Conservation (phyloP, 2,888 invertebrate genomes). For the Pammene fasciana region DNA sequence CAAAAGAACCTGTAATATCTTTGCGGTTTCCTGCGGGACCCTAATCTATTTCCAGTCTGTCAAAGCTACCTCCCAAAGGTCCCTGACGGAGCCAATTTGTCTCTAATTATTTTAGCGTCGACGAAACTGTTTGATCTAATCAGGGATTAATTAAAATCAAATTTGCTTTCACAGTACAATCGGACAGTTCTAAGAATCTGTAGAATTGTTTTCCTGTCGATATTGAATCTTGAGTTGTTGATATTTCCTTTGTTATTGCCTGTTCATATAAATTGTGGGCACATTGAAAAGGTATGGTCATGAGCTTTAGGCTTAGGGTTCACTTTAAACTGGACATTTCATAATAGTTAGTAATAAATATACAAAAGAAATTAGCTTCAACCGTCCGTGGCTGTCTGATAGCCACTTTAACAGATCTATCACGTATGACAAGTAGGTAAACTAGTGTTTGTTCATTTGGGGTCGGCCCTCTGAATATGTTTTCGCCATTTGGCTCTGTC, state of each 20-base stretch:
- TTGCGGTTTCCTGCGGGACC: slow-evolving; percentile 47
- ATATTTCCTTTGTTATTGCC: slow-evolving; percentile 11
- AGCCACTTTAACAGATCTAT: too few species aligned
- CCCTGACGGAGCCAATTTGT: slow-evolving; percentile 31
- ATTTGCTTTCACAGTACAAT: slow-evolving; percentile 30
- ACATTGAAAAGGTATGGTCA: too few species aligned
- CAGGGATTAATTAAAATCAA: slow-evolving; percentile 40
- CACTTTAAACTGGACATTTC: too few species aligned
- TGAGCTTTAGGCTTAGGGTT: too few species aligned
- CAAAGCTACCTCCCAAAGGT: slow-evolving; percentile 40
- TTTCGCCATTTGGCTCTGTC: too few species aligned
- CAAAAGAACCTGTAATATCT: slow-evolving; percentile 48
- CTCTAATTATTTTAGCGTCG: slow-evolving; percentile 35
- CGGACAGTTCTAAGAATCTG: slow-evolving; percentile 10
- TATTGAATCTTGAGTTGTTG: slow-evolving; percentile 4
- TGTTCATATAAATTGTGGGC: too few species aligned
- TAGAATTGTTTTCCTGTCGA: slow-evolving; percentile 10
- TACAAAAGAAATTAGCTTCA: too few species aligned
- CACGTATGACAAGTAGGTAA: too few species aligned
- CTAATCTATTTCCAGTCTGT: slow-evolving; percentile 52
- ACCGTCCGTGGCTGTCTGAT: too few species aligned
- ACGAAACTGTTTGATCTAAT: slow-evolving; percentile 36
- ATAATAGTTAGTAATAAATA: too few species aligned
- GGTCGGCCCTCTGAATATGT: too few species aligned
- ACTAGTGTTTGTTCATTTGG: too few species aligned